Evolutionary conservation across 2,113 vertebrate genomes (phyloP), one percentile per base, ranked within the genome.

Genomic region (Trogon melanurus): DNA sequence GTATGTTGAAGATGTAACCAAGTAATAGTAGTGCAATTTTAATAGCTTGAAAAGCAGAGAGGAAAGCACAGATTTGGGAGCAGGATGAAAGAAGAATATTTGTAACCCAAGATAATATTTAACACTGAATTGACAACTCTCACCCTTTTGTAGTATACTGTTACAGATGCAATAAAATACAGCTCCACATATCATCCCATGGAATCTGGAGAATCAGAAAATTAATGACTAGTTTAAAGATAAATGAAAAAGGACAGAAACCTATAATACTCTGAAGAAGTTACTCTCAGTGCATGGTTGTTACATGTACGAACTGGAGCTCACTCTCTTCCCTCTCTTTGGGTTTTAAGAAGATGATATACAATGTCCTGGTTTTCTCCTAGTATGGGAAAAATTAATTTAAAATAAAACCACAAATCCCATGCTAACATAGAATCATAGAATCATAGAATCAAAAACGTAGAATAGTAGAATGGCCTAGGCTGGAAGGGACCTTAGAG

Each of bases 151-250:
- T 30, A 75, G 61, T 65, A 51, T 62, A 56, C 26, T 64, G 75
- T 53, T 72, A 84, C 44, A 84, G 69, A 64, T 84, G 79, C 82
- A 96, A 92, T 96, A 97, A 96, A 94, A 86, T 60, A 84, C 88
- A 91, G 82, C 45, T 94, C 95, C 65, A 57, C 38, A 64, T 0
- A 2, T 86, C 93, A 96, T 84, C 79, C 65, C 45, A 78, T 67
- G 34, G 36, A 96, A 94, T 90, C 38, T 66, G 21, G 48, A 95
- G 93, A 90, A 75, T 90, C 65, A 75, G 48, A 93, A 96, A 94
- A 92, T 86, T 96, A 96, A 94, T 95, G 53, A 95, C 94, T 85
- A 96, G 81, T 94, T 94, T 94, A 89, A 91, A 89, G 41, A 93
- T n/a, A 95, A 96, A 91, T 91, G 61, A 73, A 89, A 95, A 96